Base-by-base conservation (phyloP, 2,888 invertebrate species). In the Eugnorisma glareosa region DNA sequence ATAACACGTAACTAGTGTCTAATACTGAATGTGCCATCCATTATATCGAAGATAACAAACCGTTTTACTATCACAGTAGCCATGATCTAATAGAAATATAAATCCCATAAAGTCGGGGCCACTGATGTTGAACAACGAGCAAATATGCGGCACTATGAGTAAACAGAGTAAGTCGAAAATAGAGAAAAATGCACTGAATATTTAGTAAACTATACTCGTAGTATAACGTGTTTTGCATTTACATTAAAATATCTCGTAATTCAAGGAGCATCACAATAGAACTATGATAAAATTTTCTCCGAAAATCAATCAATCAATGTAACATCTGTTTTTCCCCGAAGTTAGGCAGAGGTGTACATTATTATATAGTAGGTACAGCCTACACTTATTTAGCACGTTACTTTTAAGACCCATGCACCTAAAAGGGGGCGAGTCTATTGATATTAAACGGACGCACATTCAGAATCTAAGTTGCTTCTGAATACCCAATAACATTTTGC, bases 21-120 rank as follows among this genome's bases (percentile, higher is more conserved):
- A 6, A 45, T 45, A 45, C 18, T 45, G 45, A 45, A 18, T 45
- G 45, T 6, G 45, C 45, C 45, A 18, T 6, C 45, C 45, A 45
- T 18, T 45, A 18, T 45, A 18, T 18, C 24, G 13, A 31, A 79
- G 15, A 69, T 51, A 71, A 80, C 31, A 54, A 79, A 54, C 45
- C 8, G 63, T 80, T 80, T 79, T 63, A 80, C 21, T 71, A 37
- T 37, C 28, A n/a, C 80, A 63, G 77, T 45, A 71, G 51, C 35
- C 43, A 71, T 63, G 51, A 71, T 45, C 43, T 71, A 51, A 71
- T 63, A 71, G 72, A 80, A 79, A 79, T 35, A 79, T 79, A 79
- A 79, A 35, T 43, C 77, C 48, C 31, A 79, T 77, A 70, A 69
- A 77, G 61, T 45, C 13, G 24, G 15, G 24, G 15, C 18, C 15